phyloP scores from a whole-genome alignment of 2,888 invertebrate species.

The Calameuta idolon region DNA sequence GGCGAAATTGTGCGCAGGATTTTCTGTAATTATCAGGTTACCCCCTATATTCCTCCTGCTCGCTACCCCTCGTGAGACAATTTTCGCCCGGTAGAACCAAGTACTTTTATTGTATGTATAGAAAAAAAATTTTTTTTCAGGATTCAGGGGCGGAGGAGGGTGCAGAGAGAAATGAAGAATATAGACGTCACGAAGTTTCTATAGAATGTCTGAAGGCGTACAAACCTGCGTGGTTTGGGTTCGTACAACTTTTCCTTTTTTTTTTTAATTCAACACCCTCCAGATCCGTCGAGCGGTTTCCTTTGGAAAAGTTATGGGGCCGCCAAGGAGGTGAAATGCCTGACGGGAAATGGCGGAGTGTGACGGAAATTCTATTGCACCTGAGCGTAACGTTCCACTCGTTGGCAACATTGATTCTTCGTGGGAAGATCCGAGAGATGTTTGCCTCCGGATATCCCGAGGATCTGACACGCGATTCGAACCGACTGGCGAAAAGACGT shows the following conservation, averaged over 20 bases:
- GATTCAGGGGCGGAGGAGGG: not conserved
- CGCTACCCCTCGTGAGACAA: constrained; percentile 41
- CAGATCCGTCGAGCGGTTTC: not conserved
- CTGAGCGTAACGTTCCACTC: not conserved
- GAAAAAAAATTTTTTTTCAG: not conserved
- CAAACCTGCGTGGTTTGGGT: not conserved
- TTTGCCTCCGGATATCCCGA: not conserved
- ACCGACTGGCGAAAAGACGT: not conserved
- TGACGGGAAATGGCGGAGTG: not conserved
- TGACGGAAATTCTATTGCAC: constrained; percentile 1
- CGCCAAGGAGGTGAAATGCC: not conserved
- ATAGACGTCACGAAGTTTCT: not conserved
- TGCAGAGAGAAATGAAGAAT: not conserved
- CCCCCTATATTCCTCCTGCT: constrained; percentile 12
- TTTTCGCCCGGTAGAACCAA: constrained; percentile 33
- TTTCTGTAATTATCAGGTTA: constrained; percentile 37
- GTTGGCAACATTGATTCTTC: not conserved
- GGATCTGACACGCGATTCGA: not conserved
- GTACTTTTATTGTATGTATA: not conserved
- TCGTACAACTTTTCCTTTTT: not conserved
- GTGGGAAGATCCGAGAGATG: not conserved
- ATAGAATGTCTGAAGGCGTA: not conserved
- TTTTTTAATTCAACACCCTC: not conserved
- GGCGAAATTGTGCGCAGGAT: constrained; percentile 17
- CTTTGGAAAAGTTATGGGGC: not conserved